Evolutionary conservation across 2,113 vertebrate genomes (phyloP), one percentile per base, ranked within the genome.

Genomic region (Cyanoderma ruficeps): DNA sequence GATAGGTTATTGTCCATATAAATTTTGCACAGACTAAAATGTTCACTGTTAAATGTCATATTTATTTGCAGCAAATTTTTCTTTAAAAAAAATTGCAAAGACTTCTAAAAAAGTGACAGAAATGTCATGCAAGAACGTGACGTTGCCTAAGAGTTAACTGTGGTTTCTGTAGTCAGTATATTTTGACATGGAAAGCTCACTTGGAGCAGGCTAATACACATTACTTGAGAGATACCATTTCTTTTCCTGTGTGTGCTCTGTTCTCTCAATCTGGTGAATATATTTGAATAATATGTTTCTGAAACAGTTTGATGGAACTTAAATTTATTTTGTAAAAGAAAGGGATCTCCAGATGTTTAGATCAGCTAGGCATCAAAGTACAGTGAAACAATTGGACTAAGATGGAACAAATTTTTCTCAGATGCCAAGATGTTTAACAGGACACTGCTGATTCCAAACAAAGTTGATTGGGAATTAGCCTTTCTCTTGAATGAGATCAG

Each of bases 201-300:
- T 13, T 83, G 55, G 47, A 61, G 4, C 30, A 70, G 31, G 22
- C 20, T 91, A 55, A 8, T 56, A 56, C 25, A 85, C 39, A 3
- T 76, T 69, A 39, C 55, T 91, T 81, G 22, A 24, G 79, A 77
- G 1, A 39, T 23, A 49, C 1, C 2, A 33, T 78, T 87, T 77
- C 24, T 87, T 82, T 78, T 91, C 49, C 39, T 69, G 5, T 31
- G 20, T 47, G 11, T 49, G 23, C 11, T 80, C 67, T 82, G 10
- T 41, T 81, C 67, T 69, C 72, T 50, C 31, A 52, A 7, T 50
- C 22, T 89, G 44, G 3, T 78, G 56, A 88, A 90, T 84, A 53
- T 9, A 89, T 95, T 94, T 83, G 68, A 96, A 89, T 77, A 89
- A 95, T 59, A 47, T 9, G 2, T 78, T 74, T 94, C 75, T 68